Evolutionary conservation across 2,797 vertebrate genomes (phyloP), one percentile per base, ranked within the genome.

Genomic region (Halcyon smyrnensis): DNA sequence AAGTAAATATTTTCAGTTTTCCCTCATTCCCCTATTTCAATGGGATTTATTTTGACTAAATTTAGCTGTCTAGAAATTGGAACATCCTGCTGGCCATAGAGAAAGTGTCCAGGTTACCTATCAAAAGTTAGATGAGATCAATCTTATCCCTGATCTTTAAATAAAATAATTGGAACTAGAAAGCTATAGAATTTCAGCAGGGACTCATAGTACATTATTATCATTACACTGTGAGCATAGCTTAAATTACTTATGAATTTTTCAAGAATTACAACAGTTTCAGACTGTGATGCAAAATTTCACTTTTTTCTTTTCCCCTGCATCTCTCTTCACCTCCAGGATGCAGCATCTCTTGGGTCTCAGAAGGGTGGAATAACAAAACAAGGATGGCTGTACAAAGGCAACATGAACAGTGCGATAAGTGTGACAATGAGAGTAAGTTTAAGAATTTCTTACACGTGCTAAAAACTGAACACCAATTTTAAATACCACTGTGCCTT

Each of bases 381-480:
- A 96, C 99, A 99, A 15, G 99, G 99, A 95, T 99, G 99, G 99
- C 98, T 99, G 41, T 98, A 99, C 98, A 99, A 99, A 98, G 99
- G 99, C 98, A 99, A 99, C 97, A 99, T 99, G 99, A 99, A 99
- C 96, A 99, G 99, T 75, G 99, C 99, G 11, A 99, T 99, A 97
- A 99, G 99, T 64, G 99, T 99, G 65, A 99, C 99, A 20, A 99
- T 99, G 99, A 98, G 99, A 98, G 99, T 99, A 95, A 97, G 99
- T 89, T 76, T 45, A 16, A 24, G 15, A 27, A 6, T 34, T 12
- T 59, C 41, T 54, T 60, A 21, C 1, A 0, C 2, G 0, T 64
- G 50, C 4, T 73, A 54, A 77, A 65, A 69, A 4, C 15, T 53
- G 15, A 83, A 41, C 17, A 30, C 12, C 7, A 32, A 4, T 71